These are phyloP conservation scores for Meganola albula DNA, from an alignment of 2,888 invertebrate genomes.

Conservation along the genomic window DNA sequence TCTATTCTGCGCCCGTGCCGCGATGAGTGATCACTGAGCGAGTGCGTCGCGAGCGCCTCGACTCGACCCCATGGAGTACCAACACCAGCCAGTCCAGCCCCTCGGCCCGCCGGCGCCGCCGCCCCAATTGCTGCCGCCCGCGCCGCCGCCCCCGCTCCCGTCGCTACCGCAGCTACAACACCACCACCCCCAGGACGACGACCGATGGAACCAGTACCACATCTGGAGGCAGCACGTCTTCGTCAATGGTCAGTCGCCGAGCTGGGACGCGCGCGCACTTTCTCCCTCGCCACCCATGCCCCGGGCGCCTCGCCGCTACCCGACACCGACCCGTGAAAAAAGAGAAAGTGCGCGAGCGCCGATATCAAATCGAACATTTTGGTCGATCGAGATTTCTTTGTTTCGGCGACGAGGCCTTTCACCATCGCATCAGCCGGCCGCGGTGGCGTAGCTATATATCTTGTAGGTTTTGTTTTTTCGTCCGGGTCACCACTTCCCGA, in stretches of 20 bases:
- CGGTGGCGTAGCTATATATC: conserved; percentile 1
- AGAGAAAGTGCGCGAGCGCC: conserved; percentile 65
- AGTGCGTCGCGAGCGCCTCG: conserved; percentile 47
- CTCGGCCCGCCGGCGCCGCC: conserved; percentile 81
- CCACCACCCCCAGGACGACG: conserved; percentile 79
- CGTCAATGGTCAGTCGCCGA: conserved; percentile 82
- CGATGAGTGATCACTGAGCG: conserved; percentile 64
- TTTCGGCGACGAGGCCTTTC: conserved; percentile 46
- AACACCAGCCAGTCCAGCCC: conserved; percentile 72
- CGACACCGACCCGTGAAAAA: conserved; percentile 42
- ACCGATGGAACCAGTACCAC: conserved; percentile 86
- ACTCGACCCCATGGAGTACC: conserved; percentile 66
- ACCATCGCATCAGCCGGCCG: conserved; percentile 30
- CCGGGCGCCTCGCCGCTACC: conserved; percentile 24
- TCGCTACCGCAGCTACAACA: conserved; percentile 81
- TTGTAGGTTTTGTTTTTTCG: conserved; percentile 15
- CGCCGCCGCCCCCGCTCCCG: conserved; percentile 79
- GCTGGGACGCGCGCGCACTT: conserved; percentile 46
- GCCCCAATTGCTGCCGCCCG: conserved; percentile 78
- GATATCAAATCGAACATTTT: conserved; percentile 51
- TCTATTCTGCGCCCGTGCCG: conserved; percentile 46
- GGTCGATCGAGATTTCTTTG: conserved; percentile 57
- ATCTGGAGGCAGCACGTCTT: conserved; percentile 89
- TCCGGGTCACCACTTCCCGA: conserved; percentile 23
- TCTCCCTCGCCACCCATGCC: conserved; percentile 34